phyloP scores from a whole-genome alignment of 2,113 vertebrate species.

The Colossoma macropomum region DNA sequence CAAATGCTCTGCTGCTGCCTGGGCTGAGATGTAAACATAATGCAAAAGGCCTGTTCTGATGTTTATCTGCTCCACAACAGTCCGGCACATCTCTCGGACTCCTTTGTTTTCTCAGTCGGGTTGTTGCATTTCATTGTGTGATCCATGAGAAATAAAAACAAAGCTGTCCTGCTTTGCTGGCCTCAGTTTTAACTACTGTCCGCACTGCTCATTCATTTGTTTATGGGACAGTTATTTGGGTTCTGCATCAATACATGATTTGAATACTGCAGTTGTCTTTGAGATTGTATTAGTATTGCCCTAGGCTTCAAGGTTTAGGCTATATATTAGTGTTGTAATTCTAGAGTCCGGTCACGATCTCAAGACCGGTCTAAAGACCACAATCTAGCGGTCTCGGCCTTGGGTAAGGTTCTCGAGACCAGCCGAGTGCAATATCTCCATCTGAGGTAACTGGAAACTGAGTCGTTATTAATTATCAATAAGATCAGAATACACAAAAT shows the following conservation, averaged over 20 bases:
- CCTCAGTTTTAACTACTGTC: not conserved
- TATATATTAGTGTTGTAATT: too few species aligned
- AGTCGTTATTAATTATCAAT: too few species aligned
- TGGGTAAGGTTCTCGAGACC: too few species aligned
- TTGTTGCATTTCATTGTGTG: not conserved
- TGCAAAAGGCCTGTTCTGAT: conserved; percentile 11
- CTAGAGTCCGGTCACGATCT: too few species aligned
- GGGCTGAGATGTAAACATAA: conserved; percentile 29
- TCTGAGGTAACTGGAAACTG: too few species aligned
- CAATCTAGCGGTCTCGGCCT: too few species aligned
- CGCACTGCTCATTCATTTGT: not conserved
- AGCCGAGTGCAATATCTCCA: too few species aligned
- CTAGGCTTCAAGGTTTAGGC: too few species aligned
- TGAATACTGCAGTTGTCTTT: too few species aligned
- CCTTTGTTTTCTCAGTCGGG: not conserved
- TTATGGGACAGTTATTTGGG: not conserved
- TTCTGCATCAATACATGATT: not conserved
- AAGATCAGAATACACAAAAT: too few species aligned
- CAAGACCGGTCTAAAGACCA: too few species aligned
- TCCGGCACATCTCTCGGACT: not conserved
- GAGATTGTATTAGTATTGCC: too few species aligned
- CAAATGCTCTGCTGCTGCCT: conserved; percentile 12
- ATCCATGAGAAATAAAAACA: not conserved
- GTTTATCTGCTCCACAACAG: conserved; percentile 4
- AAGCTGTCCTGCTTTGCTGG: not conserved